phyloP scores from a whole-genome alignment of 2,797 vertebrate species.

The Denticeps clupeoides region DNA sequence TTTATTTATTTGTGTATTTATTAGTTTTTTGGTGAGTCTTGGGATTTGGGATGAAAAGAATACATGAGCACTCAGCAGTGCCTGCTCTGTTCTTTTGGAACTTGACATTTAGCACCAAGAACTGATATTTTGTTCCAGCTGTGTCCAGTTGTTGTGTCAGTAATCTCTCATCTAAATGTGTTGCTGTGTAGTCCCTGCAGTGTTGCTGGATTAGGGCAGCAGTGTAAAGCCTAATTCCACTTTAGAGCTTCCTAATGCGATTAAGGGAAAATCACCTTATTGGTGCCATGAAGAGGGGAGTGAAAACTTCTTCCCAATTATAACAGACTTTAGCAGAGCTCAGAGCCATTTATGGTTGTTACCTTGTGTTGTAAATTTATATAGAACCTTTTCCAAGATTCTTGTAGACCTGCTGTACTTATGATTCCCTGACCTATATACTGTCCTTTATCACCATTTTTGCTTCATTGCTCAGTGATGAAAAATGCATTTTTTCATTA shows the following conservation, averaged over 20 bases:
- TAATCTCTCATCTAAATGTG: background rate
- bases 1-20: too few relatives aligned
- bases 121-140: background rate
- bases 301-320: background rate
- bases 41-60: too few relatives aligned
- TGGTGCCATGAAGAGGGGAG: background rate
- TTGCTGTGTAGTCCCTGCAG: background rate
- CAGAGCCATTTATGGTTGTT: too few relatives aligned
- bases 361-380: too few relatives aligned
- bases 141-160: background rate
- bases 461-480: background rate
- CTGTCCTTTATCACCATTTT: background rate
- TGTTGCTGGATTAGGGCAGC: background rate
- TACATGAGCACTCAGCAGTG: too few relatives aligned
- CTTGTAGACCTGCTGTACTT: too few relatives aligned
- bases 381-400: too few relatives aligned
- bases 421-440: background rate
- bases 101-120: background rate
- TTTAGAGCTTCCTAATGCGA: background rate
- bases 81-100: too few relatives aligned
- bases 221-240: slow-evolving; percentile 1
- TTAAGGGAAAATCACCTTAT: slow-evolving; percentile 2
- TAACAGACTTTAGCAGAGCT: too few relatives aligned
- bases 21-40: too few relatives aligned
- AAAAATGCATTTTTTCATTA: background rate